These are phyloP conservation scores for Coreius guichenoti DNA, from an alignment of 2,797 vertebrate species.

Conservation along the genomic window DNA sequence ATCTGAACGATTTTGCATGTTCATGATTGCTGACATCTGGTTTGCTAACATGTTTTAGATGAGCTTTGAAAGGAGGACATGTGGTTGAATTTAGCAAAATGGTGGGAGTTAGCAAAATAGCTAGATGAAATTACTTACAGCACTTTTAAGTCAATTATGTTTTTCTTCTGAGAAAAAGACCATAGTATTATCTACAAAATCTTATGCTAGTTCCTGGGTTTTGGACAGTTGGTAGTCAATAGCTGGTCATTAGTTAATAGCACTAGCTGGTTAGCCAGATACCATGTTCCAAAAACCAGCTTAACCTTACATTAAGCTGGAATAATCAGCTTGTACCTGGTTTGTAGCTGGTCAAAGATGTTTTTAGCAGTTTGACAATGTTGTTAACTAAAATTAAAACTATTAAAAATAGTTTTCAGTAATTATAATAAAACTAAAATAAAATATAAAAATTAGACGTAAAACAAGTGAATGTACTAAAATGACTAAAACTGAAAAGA, in stretches of 20 bases:
- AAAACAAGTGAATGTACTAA: too few relatives aligned
- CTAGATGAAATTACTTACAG: constrained; percentile 4
- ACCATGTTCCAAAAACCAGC: neutral
- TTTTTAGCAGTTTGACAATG: neutral
- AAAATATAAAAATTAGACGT: neutral
- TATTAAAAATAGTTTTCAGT: too few relatives aligned
- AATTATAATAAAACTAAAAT: neutral
- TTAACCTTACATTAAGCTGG: neutral
- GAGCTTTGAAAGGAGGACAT: neutral
- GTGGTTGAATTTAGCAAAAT: neutral
- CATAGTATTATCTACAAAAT: neutral
- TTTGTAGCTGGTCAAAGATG: neutral
- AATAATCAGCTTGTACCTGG: neutral
- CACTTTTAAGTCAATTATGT: neutral
- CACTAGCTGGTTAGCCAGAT: neutral
- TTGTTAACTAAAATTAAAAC: neutral
- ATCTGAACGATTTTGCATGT: neutral
- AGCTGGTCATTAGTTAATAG: neutral
- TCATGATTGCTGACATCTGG: constrained; percentile 9
- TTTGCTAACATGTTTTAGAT: neutral
- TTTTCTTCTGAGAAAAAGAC: neutral
- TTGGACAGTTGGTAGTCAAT: neutral
- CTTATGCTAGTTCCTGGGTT: neutral
- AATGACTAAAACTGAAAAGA: neutral
- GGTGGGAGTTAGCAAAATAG: constrained; percentile 2